Evolutionary conservation across 1,140 invertebrate species (phyloP).

Genomic region (Drosophila ficusphila): DNA sequence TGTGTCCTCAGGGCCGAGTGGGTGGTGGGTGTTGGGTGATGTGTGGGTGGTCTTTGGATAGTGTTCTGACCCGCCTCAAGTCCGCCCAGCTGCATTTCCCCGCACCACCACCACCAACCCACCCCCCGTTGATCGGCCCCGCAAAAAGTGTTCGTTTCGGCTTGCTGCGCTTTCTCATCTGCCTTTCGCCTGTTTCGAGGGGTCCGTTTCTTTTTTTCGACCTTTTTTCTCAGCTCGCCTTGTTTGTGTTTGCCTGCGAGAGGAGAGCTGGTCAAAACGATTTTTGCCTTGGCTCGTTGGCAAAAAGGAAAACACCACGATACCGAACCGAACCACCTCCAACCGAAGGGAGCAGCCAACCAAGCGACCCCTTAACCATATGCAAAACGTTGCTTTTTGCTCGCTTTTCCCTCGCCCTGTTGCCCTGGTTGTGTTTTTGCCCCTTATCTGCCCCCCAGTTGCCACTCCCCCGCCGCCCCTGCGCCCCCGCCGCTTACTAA

Average conservation of each 20-base stretch:
- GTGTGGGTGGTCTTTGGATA: not conserved
- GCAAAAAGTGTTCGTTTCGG: conserved; percentile 69
- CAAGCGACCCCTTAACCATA: conserved; percentile 59
- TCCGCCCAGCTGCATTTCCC: conserved; percentile 47
- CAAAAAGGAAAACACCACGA: too few species aligned
- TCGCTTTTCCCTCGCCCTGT: conserved; percentile 21
- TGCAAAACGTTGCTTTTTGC: conserved; percentile 76
- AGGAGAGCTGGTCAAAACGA: conserved; percentile 80
- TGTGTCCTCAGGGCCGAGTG: conserved; percentile 60
- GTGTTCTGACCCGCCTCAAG: conserved; percentile 15
- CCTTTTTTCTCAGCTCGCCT: conserved; percentile 27
- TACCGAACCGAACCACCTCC: too few species aligned
- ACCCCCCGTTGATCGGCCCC: conserved; percentile 15
- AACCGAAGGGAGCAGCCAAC: too few species aligned
- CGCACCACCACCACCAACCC: not conserved
- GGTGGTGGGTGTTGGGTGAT: not conserved
- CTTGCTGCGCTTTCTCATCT: conserved; percentile 75
- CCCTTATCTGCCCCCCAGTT: conserved; percentile 59
- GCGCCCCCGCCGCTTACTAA: too few species aligned
- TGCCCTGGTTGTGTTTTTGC: conserved; percentile 32
- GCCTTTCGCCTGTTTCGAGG: conserved; percentile 59
- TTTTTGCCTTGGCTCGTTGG: conserved; percentile 60
- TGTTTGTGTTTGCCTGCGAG: conserved; percentile 77
- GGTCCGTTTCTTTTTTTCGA: too few species aligned
- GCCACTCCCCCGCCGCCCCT: not conserved